Base-by-base conservation (phyloP, 2,888 invertebrate genomes). In the Clunio marinus region DNA sequence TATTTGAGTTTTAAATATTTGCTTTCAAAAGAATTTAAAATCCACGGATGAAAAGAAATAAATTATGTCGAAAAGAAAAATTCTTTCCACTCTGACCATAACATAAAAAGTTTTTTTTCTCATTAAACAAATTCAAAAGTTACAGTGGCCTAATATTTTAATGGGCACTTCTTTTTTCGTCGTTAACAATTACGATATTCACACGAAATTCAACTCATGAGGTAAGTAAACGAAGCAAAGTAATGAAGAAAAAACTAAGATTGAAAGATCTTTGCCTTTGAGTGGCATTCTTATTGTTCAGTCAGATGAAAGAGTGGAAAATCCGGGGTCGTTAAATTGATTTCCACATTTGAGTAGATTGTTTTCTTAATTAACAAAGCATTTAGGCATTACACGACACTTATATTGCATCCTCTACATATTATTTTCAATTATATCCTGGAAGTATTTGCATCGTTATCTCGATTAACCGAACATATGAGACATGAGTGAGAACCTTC, bases 261-360 rank as follows among this genome's bases (percentile, higher is more conserved):
- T 51, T n/a, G 22, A 51, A 5, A 51, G 17, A 51, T 51, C 7
- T 51, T 15, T 51, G 17, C 22, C 22, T 8, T 51, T 22, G n/a
- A 51, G 51, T 51, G 51, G 51, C 51, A 51, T 51, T 51, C 51
- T 51, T 51, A 51, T 51, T 51, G 51, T 51, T 32, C 35, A 5
- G 35, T 32, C 35, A 32, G 35, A 32, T 13, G 35, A 32, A 32
- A 32, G 35, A 32, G 35, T 8, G 13, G 35, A 32, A 32, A 32
- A 32, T 32, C 35, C 35, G 35, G 35, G 35, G 35, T 13, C 35
- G 35, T 32, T 32, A 8, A 5, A 32, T 32, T 32, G 35, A 32
- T 32, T 32, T 32, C 35, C 35, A 32, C 35, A 32, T n/a, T n/a
- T 13, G 35, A 32, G 35, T 13, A 32, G 13, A 8, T 32, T 32